A percentile compares a stretch with the other conserved stretches of the same genome.
phyloP scores from a whole-genome alignment of 2,888 invertebrate species.

The Drosophila conformis region DNA sequence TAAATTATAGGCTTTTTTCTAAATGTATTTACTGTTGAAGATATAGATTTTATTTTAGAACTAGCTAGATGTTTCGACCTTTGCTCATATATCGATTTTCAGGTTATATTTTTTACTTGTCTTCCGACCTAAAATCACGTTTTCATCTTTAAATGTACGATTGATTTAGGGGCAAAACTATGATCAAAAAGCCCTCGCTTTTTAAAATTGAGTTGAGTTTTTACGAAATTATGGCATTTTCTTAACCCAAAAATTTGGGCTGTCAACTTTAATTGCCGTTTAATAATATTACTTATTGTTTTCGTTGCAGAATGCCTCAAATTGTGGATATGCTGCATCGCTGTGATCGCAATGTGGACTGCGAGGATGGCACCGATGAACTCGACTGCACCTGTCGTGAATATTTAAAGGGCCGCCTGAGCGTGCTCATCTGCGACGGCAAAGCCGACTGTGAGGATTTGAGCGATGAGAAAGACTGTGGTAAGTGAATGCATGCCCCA shows the following conservation, averaged over 20 bases:
- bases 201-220: too few species aligned
- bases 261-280: background rate
- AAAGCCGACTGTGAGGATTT: slow-evolving; percentile 90
- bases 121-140: too few species aligned
- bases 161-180: too few species aligned
- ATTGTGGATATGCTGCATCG: slow-evolving; percentile 87
- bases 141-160: too few species aligned
- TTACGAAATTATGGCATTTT: too few species aligned
- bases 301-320: slow-evolving; percentile 88
- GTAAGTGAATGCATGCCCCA: slow-evolving; percentile 85
- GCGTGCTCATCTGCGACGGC: slow-evolving; percentile 90
- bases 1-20: too few species aligned
- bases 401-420: slow-evolving; percentile 86
- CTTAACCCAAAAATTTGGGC: background rate
- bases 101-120: too few species aligned
- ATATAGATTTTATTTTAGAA: background rate
- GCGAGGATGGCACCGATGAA: slow-evolving; percentile 94
- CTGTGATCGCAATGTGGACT: slow-evolving; percentile 90
- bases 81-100: too few species aligned
- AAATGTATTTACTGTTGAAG: background rate
- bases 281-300: background rate
- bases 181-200: too few species aligned
- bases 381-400: slow-evolving; percentile 90
- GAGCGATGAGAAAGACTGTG: slow-evolving; percentile 91
- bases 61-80: background rate